Evolutionary conservation across 2,888 invertebrate genomes (phyloP).

Genomic region (Nymphalis polychloros): DNA sequence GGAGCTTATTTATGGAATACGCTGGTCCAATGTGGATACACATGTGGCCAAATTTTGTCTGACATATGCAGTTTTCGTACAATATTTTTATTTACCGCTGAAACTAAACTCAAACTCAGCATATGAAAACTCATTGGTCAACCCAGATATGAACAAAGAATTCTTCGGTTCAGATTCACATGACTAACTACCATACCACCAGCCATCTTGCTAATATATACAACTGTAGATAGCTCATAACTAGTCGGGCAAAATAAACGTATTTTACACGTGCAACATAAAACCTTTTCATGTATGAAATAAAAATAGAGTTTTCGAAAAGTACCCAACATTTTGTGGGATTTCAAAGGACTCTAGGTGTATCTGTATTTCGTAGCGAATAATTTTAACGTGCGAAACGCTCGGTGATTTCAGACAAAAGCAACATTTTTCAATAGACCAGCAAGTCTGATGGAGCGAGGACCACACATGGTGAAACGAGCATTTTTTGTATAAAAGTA

Average conservation of each 20-base stretch:
- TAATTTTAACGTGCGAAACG: slow-evolving; percentile 17
- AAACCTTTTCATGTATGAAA: background rate
- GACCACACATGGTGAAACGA: slow-evolving; percentile 11
- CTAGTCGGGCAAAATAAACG: background rate
- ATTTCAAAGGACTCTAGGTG: slow-evolving; percentile 6
- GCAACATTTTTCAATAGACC: slow-evolving; percentile 18
- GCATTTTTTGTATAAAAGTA: background rate
- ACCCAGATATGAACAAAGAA: no score
- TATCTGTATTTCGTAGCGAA: slow-evolving; percentile 14
- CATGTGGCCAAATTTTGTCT: no score
- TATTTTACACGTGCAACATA: background rate
- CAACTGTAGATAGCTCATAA: no score
- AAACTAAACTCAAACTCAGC: no score
- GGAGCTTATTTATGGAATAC: no score
- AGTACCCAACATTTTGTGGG: slow-evolving; percentile 3
- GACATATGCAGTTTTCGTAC: no score
- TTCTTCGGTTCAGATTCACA: no score
- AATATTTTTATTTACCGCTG: no score
- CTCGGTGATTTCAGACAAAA: slow-evolving; percentile 27
- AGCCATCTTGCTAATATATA: no score
- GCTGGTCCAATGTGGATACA: no score
- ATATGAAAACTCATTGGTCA: no score
- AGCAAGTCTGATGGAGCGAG: slow-evolving; percentile 14
- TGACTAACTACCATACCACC: no score
- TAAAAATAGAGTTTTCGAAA: slow-evolving; percentile 10